phyloP scores from a whole-genome alignment of 2,888 invertebrate genomes.

The Tillus elongatus region DNA sequence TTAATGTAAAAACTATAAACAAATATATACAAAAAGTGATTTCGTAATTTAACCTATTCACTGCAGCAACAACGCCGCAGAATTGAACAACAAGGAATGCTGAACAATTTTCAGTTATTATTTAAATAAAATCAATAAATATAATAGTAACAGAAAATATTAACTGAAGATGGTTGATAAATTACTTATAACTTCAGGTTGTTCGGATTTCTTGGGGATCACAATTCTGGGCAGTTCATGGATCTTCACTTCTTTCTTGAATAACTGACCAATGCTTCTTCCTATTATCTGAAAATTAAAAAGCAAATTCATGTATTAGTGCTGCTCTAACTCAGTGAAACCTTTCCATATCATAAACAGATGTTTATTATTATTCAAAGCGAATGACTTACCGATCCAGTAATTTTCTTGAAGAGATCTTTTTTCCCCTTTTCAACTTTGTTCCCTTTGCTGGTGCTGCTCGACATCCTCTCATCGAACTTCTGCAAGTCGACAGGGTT shows the following conservation, averaged over 20 bases:
- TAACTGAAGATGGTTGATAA: constrained; percentile 36
- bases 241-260: constrained; percentile 80
- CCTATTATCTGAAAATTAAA: constrained; percentile 60
- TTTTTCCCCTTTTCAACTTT: constrained; percentile 85
- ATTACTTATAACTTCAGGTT: constrained; percentile 34
- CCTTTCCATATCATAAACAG: neutral
- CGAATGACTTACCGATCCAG: constrained; percentile 54
- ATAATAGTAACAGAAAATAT: constrained; percentile 14
- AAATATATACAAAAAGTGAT: too few relatives aligned
- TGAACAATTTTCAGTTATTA: too few relatives aligned
- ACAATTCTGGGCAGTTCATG: constrained; percentile 70
- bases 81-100: too few relatives aligned
- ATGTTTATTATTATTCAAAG: neutral
- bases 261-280: constrained; percentile 76
- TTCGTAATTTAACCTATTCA: too few relatives aligned
- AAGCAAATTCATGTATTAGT: neutral
- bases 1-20: too few relatives aligned
- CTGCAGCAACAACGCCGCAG: too few relatives aligned
- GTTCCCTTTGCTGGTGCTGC: constrained; percentile 57
- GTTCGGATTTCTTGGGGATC: constrained; percentile 36
- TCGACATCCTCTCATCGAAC: constrained; percentile 73
- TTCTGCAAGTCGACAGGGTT: constrained; percentile 72
- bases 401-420: constrained; percentile 83
- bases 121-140: too few relatives aligned
- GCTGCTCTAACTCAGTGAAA: neutral